Conservation (phyloP, 2,113 vertebrate species). For the Stigmatopora nigra region DNA sequence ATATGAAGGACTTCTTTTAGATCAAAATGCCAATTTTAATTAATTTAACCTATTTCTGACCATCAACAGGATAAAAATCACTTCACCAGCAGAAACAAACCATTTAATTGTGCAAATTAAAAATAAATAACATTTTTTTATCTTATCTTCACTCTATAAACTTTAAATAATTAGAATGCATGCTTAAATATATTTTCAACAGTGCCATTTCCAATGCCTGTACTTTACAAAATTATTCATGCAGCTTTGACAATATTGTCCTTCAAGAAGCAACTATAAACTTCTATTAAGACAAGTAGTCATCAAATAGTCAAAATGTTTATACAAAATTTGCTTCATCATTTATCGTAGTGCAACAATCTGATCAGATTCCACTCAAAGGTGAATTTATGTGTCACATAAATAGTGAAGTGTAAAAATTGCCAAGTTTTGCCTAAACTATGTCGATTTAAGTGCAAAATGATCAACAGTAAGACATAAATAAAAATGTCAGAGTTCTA, state of each 20-base stretch:
- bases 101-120: slow-evolving; percentile 41
- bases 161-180: slow-evolving; percentile 10
- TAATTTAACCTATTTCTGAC: slow-evolving; percentile 60
- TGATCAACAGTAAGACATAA: neutral
- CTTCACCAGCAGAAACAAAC: slow-evolving; percentile 50
- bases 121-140: slow-evolving; percentile 60
- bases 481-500: neutral
- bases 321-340: neutral
- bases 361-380: slow-evolving; percentile 6
- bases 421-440: neutral
- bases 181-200: slow-evolving; percentile 22
- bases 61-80: slow-evolving; percentile 44
- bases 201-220: slow-evolving; percentile 32
- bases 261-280: slow-evolving; percentile 5
- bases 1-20: slow-evolving; percentile 4
- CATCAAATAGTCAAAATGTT: neutral
- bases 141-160: slow-evolving; percentile 11
- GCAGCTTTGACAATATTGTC: slow-evolving; percentile 21
- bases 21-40: slow-evolving; percentile 32
- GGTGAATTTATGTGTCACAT: neutral
- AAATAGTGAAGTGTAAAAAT: neutral
- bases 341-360: slow-evolving; percentile 9
- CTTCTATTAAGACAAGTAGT: neutral
- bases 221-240: slow-evolving; percentile 7
- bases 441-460: neutral